phyloP scores from a whole-genome alignment of 2,113 vertebrate genomes.

The Elephantulus edwardii region DNA sequence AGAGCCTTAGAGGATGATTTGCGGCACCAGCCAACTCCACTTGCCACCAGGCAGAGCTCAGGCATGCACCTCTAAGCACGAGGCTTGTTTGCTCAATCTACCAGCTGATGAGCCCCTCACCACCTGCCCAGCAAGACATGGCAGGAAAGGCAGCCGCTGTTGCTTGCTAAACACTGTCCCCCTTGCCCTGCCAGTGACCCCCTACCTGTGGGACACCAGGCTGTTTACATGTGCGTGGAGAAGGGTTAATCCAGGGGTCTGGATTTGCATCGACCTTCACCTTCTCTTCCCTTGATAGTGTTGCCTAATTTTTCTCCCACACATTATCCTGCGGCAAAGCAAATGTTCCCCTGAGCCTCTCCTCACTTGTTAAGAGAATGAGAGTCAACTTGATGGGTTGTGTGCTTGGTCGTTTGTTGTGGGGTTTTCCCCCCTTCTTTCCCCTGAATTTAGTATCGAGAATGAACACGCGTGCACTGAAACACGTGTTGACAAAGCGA shows the following conservation, averaged over 20 bases:
- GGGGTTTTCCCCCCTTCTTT: not conserved
- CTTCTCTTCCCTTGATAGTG: not conserved
- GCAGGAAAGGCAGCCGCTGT: not conserved
- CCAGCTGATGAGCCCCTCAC: fast-evolving
- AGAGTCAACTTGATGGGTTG: constrained; percentile 39
- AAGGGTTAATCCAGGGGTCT: constrained; percentile 50
- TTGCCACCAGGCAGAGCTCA: not conserved
- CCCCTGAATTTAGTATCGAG: constrained; percentile 39
- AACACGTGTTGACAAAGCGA: not conserved
- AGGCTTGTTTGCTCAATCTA: not conserved
- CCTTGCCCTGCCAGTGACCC: not conserved
- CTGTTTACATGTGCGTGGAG: constrained; percentile 33
- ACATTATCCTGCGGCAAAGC: constrained; percentile 32
- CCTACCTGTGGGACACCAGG: constrained; percentile 1
- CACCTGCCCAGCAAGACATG: not conserved
- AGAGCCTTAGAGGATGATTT: not conserved
- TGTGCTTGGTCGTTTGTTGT: too few species aligned
- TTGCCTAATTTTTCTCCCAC: constrained; percentile 51
- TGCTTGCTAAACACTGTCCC: not conserved
- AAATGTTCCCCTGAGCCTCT: constrained; percentile 36
- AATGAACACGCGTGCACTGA: not conserved
- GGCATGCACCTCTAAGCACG: not conserved
- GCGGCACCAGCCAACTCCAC: not conserved
- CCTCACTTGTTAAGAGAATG: not conserved
- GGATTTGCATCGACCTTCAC: constrained; percentile 25